Evolutionary conservation across 2,113 vertebrate species (phyloP), one percentile per base, ranked within the genome.

Genomic region (Barnardius zonarius): DNA sequence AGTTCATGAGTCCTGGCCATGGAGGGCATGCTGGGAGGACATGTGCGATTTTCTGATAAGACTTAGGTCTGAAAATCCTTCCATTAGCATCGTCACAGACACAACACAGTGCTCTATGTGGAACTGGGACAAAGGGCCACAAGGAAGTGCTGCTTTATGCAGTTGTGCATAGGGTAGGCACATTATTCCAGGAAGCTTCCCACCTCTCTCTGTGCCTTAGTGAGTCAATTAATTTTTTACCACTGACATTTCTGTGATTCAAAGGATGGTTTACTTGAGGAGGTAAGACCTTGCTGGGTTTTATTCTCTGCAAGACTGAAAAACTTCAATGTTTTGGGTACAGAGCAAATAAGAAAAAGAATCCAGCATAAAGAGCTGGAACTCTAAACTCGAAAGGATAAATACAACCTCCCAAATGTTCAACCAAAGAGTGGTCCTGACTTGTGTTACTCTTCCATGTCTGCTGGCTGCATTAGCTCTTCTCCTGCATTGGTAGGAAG

Each of bases 101-200:
- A 57, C 11, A 62, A 2, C 19, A 15, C 14, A 74, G 37, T 12
- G 11, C 1, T 3, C 3, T 59, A 0, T 46, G 13, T 77, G 49
- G 13, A 77, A 59, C n/a, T 57, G 7, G 3, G 15, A 8, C 5
- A 24, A 69, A 37, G 41, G 10, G 18, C n/a, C 46, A 25, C 52
- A 35, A 35, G 33, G 33, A 35, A 35, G 57, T 59, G 57, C 57
- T 59, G 22, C 22, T 35, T 59, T 59, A 35, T 24, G 57, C 33
- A 46, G 13, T 0, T 48, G 20, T 70, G 20, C 20, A 12, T 5
- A 51, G 28, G 25, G 23, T 31, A 69, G 39, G 11, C 30, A 28
- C 0, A 0, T 63, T 86, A 35, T 63, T 66, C 44, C 39, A 69
- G 9, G 51, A 37, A 82, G 7, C 13, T 13, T 70, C 17, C 10